Evolutionary conservation across 1,140 invertebrate species (phyloP).

Genomic region (Trichoplusia ni): DNA sequence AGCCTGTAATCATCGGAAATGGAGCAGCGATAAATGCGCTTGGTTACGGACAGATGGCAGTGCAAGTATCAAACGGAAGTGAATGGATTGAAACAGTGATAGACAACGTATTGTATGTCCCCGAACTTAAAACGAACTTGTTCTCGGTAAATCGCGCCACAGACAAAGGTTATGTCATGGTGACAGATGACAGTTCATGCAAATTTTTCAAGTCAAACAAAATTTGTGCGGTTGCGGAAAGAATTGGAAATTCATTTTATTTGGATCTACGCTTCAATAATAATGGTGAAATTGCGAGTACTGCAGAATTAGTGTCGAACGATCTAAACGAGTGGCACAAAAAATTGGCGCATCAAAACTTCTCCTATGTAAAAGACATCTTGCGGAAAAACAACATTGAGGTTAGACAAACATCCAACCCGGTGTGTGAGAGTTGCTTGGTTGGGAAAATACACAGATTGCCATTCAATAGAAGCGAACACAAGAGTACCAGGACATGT

Average conservation of each 20-base stretch:
- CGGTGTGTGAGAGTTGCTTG: conserved; percentile 63
- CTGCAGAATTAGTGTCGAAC: conserved; percentile 3
- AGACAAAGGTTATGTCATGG: conserved; percentile 53
- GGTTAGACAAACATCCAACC: conserved; percentile 31
- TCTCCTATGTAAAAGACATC: conserved; percentile 55
- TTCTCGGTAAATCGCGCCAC: conserved; percentile 56
- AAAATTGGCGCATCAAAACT: conserved; percentile 69
- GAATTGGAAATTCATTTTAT: conserved; percentile 41
- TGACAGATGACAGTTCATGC: conserved; percentile 45
- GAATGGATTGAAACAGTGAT: conserved; percentile 49
- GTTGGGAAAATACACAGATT: conserved; percentile 61
- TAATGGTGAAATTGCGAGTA: conserved; percentile 13
- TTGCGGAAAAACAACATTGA: conserved; percentile 50
- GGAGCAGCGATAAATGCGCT: conserved; percentile 37
- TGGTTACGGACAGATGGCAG: conserved; percentile 42
- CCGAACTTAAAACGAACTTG: conserved; percentile 62
- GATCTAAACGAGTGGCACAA: conserved; percentile 62
- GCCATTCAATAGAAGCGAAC: conserved; percentile 48
- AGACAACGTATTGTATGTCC: conserved; percentile 63
- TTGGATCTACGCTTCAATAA: conserved; percentile 42
- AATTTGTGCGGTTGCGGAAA: conserved; percentile 42
- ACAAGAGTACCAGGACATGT: conserved; percentile 40
- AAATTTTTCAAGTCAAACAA: conserved; percentile 44
- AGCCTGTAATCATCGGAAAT: conserved; percentile 44
- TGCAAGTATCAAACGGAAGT: conserved; percentile 39